Conservation (phyloP, 2,797 vertebrate species). For the Sciaenops ocellatus region DNA sequence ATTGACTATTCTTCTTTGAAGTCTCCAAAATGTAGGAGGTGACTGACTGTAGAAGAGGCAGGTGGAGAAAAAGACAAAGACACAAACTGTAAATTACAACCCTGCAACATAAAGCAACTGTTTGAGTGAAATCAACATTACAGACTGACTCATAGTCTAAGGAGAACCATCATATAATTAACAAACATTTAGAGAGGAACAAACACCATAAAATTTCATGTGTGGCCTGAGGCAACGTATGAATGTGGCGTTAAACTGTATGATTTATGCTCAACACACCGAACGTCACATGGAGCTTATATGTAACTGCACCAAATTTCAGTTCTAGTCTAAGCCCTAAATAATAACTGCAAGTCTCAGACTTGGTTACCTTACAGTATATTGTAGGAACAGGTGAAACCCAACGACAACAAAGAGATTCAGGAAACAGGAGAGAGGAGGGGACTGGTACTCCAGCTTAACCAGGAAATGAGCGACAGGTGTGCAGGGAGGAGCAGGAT, state of each 20-base stretch:
- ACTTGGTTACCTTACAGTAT: background rate
- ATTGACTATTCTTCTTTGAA: background rate
- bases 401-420: background rate
- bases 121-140: background rate
- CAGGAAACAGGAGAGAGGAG: slow-evolving; percentile 11
- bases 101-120: background rate
- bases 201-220: background rate
- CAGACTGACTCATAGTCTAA: background rate
- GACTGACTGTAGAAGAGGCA: background rate
- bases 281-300: background rate
- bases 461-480: background rate
- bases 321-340: too few relatives aligned
- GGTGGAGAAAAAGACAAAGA: background rate
- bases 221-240: background rate
- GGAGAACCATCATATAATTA: slow-evolving; percentile 15
- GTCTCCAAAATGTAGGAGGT: background rate
- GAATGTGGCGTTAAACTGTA: background rate
- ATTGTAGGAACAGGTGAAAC: background rate
- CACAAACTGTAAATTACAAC: background rate
- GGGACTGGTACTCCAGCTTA: background rate
- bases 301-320: background rate
- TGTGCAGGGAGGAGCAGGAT: slow-evolving; percentile 23
- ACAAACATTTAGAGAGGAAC: background rate
- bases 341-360: background rate
- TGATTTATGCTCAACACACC: background rate